Evolutionary conservation across 2,113 vertebrate genomes (phyloP).

Genomic region (Oceanodroma tethys): DNA sequence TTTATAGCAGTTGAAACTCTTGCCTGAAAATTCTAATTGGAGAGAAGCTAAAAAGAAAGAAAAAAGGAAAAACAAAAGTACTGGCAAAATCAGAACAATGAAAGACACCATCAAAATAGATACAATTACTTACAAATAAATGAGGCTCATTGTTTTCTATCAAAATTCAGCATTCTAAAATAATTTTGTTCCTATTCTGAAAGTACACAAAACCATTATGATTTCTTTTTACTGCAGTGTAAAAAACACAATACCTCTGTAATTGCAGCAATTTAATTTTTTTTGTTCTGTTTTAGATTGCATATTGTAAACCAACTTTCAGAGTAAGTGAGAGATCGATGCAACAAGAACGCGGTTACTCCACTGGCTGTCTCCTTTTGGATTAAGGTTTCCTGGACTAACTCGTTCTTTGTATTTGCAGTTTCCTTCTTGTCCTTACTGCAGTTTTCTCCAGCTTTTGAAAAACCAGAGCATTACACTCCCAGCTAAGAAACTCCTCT

Average conservation of each 20-base stretch:
- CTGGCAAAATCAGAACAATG: not conserved
- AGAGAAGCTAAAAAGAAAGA: not conserved
- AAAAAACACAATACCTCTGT: not conserved
- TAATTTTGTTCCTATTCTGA: not conserved
- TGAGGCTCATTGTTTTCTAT: not conserved
- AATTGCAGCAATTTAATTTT: not conserved
- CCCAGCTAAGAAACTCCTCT: not conserved
- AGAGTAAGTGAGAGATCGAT: not conserved
- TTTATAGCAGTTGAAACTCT: not conserved
- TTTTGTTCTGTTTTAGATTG: not conserved
- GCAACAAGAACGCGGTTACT: rapidly evolving
- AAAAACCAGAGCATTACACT: not conserved
- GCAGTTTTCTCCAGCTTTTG: not conserved
- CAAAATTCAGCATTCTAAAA: not conserved
- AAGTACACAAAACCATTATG: not conserved
- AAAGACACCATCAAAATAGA: not conserved
- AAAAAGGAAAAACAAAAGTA: not conserved
- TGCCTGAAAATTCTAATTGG: not conserved
- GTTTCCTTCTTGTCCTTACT: not conserved
- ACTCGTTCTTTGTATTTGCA: rapidly evolving
- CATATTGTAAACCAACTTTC: not conserved
- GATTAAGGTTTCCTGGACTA: not conserved
- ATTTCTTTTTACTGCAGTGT: not conserved
- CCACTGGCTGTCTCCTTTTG: not conserved
- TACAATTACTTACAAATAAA: not conserved